Conservation (phyloP, 2,797 vertebrate species). For the Ibycter americanus region DNA sequence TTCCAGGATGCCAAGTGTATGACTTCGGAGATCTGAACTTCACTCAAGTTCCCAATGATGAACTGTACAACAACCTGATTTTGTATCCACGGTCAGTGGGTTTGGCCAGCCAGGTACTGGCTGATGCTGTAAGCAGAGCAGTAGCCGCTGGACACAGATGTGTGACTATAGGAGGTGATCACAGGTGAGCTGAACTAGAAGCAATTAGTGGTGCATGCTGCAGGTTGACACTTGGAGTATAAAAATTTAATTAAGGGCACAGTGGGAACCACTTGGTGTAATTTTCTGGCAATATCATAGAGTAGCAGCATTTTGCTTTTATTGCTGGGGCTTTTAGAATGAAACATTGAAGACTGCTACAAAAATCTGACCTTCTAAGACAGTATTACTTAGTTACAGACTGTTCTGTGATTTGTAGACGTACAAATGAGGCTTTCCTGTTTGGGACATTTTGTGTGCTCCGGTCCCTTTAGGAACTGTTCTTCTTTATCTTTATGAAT, state of each 20-base stretch:
- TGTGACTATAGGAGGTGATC: slow-evolving; percentile 93
- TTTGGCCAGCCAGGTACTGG: slow-evolving; percentile 85
- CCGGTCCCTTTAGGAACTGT: neutral
- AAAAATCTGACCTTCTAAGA: neutral
- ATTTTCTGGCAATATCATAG: neutral
- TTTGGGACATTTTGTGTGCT: neutral
- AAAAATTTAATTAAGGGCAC: neutral
- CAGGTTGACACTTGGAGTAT: neutral
- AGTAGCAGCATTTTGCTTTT: neutral
- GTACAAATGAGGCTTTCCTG: neutral
- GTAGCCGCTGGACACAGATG: slow-evolving; percentile 89
- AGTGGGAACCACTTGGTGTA: neutral
- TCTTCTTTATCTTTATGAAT: neutral
- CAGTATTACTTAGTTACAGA: neutral
- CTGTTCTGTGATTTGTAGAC: neutral
- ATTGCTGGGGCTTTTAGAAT: neutral
- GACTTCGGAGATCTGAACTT: slow-evolving; percentile 94
- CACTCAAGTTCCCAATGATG: slow-evolving; percentile 86
- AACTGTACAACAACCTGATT: slow-evolving; percentile 87
- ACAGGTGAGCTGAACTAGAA: slow-evolving; percentile 83
- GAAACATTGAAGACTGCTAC: neutral
- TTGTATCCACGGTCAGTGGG: slow-evolving; percentile 91
- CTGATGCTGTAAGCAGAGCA: slow-evolving; percentile 85
- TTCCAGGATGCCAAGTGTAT: slow-evolving; percentile 87
- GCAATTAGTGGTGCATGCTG: neutral